A percentile compares a stretch with the other conserved stretches of the same genome.
phyloP scores from a whole-genome alignment of 2,113 vertebrate genomes.

The Cygnus buccinator region DNA sequence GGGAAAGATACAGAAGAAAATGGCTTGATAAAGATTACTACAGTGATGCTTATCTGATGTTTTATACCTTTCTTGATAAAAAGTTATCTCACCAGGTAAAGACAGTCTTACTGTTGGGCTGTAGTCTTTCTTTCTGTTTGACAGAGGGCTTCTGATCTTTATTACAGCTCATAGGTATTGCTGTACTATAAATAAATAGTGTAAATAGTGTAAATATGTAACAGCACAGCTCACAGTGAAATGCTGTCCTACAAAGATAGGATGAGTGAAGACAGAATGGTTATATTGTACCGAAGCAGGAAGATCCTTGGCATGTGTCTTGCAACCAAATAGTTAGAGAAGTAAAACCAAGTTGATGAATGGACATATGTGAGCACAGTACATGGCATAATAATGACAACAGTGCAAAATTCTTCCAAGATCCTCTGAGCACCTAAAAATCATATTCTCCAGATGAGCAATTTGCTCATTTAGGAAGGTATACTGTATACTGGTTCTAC shows the following conservation, averaged over 20 bases:
- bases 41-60: background rate
- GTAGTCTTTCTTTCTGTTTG: background rate
- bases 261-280: background rate
- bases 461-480: background rate
- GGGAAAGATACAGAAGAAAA: background rate
- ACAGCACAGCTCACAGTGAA: background rate
- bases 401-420: background rate
- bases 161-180: background rate
- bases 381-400: background rate
- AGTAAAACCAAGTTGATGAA: background rate
- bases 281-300: background rate
- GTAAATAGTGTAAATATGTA: background rate
- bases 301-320: background rate
- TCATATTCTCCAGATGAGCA: background rate
- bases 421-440: background rate
- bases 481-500: no score
- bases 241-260: background rate
- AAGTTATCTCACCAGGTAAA: background rate
- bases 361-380: fast-evolving
- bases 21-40: background rate
- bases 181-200: background rate
- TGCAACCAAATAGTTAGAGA: background rate
- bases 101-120: background rate
- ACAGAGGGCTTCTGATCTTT: background rate
- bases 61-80: background rate